Evolutionary conservation across 2,113 vertebrate genomes (phyloP), one percentile per base, ranked within the genome.

Genomic region (Zingel zingel): DNA sequence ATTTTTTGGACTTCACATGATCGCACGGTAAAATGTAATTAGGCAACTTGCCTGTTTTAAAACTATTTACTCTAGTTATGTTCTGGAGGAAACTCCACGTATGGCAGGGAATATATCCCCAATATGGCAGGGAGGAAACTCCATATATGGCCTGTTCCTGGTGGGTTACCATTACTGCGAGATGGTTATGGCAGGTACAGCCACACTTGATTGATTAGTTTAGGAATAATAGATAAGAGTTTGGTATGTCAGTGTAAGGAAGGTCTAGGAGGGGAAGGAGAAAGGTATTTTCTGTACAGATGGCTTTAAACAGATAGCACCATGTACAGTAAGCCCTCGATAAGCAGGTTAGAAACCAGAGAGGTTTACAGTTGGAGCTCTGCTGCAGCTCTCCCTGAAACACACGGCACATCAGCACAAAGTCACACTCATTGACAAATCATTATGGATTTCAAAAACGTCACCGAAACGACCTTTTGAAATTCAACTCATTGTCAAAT

Each of bases 261-360:
- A 33, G 65, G 65, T 65, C 2, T 25, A 61, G 63, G 47, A 63
- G 73, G 85, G 63, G 67, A 63, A 56, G 86, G 77, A 77, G 86
- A 33, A 80, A 77, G 82, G 77, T 80, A 57, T 83, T 77, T 58
- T 91, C 91, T 92, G 91, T 94, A 93, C 93, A 94, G 87, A 94
- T 94, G 93, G 93, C 93, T 94, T 94, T 86, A 79, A 86, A 92
- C 86, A 89, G 71, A 69, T 94, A 94, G 93, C 93, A 94, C 93
- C 93, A 74, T 92, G 89, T 88, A 91, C 92, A 89, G 91, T 89
- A 77, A 92, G 91, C 92, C 91, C 93, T 93, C 90, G n/a, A 71
- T 81, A 92, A 77, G 86, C 89, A 91, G 90, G 87, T 88, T 81
- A 86, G 76, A 90, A 88, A 86, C 85, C 88, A 82, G 86, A 88